phyloP scores from a whole-genome alignment of 1,140 invertebrate species.

The Meloidogyne hapla region DNA sequence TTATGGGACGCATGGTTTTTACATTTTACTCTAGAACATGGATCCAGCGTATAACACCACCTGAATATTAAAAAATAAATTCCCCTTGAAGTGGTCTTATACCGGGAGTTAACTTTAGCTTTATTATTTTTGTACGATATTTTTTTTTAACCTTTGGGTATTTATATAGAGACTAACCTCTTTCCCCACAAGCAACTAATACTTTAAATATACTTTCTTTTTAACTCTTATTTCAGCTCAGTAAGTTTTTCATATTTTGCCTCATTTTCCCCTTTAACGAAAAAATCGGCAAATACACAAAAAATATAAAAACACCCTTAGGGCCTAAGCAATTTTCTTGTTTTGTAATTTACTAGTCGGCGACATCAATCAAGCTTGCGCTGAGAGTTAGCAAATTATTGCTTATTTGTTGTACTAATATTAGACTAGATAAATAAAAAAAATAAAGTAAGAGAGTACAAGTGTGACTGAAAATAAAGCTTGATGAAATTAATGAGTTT shows the following conservation, averaged over 20 bases:
- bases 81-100: too few relatives aligned
- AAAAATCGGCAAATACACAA: neutral
- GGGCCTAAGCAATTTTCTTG: neutral
- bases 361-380: neutral
- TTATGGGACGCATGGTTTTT: too few relatives aligned
- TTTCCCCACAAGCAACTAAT: too few relatives aligned
- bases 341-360: neutral
- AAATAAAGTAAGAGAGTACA: neutral
- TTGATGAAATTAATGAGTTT: neutral
- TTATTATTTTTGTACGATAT: too few relatives aligned
- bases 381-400: neutral
- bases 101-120: too few relatives aligned
- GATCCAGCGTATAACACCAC: too few relatives aligned
- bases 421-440: neutral
- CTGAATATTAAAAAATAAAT: too few relatives aligned
- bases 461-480: neutral
- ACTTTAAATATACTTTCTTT: neutral
- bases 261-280: neutral
- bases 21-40: too few relatives aligned
- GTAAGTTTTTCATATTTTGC: neutral
- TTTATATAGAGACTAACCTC: too few relatives aligned
- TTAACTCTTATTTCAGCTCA: too few relatives aligned
- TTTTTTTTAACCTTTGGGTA: too few relatives aligned
- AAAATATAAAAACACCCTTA: neutral
- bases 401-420: slow-evolving; percentile 3